Evolutionary conservation across 1,140 invertebrate genomes (phyloP), one percentile per base, ranked within the genome.

Genomic region (Phenacoccus solenopsis): DNA sequence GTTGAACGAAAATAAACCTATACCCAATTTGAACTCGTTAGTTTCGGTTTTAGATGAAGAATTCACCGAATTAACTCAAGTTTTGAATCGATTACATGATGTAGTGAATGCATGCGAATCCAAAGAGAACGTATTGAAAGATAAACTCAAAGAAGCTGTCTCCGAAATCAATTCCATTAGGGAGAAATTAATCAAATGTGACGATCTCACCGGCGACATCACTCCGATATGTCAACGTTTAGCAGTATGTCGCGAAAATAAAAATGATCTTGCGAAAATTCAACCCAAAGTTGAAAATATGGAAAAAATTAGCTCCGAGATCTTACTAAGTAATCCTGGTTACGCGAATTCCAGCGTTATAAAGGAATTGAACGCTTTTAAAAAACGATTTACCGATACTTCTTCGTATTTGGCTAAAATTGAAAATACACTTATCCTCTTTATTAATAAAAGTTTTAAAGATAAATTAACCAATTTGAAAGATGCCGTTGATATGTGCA

Each of bases 141-240:
- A 84, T 28, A 84, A 85, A 20, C 84, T 92, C 7, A 93, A 91
- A 79, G 80, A 79, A 20, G 81, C 85, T 0, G 85, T 85, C 32
- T 88, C 88, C 67, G 80, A 81, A 68, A 82, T 94, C 0, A 86
- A 85, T 24, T 87, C 86, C 73, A 84, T 95, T 64, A 84, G 93
- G 24, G 94, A 96, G 77, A 84, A 88, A 64, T 85, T 96, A 0
- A 88, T 93, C 12, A 92, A 91, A 79, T 95, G 91, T 79, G 94
- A 97, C 77, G 91, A 96, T 79, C 84, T 94, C 75, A 90, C 89
- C 13, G 93, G 93, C 77, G 92, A 95, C 77, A 90, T 90, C 76
- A 81, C 82, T 9, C 90, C 93, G 75, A 86, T 94, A 57, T 78
- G 83, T 27, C 85, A 87, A 70, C 87, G 90, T 80, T 80, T 94